phyloP scores from a whole-genome alignment of 2,888 invertebrate species.

The Amiota minor region DNA sequence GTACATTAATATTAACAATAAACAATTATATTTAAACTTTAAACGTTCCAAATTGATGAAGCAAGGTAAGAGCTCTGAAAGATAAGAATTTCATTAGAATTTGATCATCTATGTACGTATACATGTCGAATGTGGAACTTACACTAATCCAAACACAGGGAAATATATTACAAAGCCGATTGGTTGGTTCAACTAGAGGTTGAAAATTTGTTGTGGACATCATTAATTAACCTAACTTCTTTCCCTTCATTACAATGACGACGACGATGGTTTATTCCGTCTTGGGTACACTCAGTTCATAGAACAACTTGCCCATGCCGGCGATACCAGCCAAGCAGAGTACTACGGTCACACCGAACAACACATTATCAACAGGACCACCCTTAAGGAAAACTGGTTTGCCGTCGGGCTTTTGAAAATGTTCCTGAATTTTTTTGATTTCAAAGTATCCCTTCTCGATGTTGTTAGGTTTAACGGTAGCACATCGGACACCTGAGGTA shows the following conservation, averaged over 20 bases:
- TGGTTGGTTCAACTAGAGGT: background rate
- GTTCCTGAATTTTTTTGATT: conserved; percentile 59
- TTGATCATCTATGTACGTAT: background rate
- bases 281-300: conserved; percentile 67
- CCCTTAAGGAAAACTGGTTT: conserved; percentile 75
- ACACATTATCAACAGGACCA: conserved; percentile 73
- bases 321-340: conserved; percentile 70
- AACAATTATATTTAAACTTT: conserved; percentile 33
- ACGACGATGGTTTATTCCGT: conserved; percentile 47
- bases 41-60: conserved; percentile 1
- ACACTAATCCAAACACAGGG: conserved; percentile 6
- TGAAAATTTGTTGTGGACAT: background rate
- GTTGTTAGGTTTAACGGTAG: conserved; percentile 58
- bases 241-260: conserved; percentile 26
- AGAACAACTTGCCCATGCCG: conserved; percentile 67
- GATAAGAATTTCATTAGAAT: background rate
- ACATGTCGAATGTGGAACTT: background rate
- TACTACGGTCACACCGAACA: conserved; percentile 72
- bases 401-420: conserved; percentile 73
- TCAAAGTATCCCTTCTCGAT: conserved; percentile 68
- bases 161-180: conserved; percentile 23
- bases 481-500: conserved; percentile 57
- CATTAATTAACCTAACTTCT: conserved; percentile 20
- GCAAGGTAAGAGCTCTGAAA: background rate
- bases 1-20: conserved; percentile 45